Evolutionary conservation across 2,797 vertebrate genomes (phyloP), one percentile per base, ranked within the genome.

Genomic region (Ctenopoma multispine): DNA sequence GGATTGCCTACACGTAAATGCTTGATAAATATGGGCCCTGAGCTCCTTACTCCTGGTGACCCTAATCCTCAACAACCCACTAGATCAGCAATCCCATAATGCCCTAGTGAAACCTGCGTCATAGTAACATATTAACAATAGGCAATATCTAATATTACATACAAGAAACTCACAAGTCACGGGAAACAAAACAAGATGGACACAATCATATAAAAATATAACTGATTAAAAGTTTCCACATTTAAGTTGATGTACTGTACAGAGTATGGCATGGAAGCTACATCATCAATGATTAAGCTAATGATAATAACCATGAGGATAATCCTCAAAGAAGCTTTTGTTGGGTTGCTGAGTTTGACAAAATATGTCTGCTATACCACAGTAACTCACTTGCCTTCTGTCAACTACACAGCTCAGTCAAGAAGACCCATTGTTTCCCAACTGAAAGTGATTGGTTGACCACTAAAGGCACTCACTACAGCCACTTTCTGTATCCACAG

Each of bases 321-420:
- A 90, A 92, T 91, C 90, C 79, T 41, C 56, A 88, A 91, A 92
- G 89, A 87, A 68, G 89, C 83, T 92, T 92, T 84, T 68, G 56
- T 55, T 64, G 56, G 49, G 86, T 44, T 84, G 90, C 91, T 90
- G 90, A 92, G 81, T 83, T 73, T 56, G 53, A 61, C 58, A 81
- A 82, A 86, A 77, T 61, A 47, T 56, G 46, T 78, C 47, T 48
- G 58, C 61, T 69, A 38, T 34, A 69, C 36, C 18, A 21, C 58
- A 50, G 68, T 27, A 49, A 75, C 43, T 68, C 70, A 36, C 41
- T 21, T 63, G 71, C 58, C 68, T 18, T 74, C 72, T 58, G 24
- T 69, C 68, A 41, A 63, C 60, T n/a, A 59, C 58, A 61, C 27
- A 36, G 62, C 76, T 77, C 69, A 50, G 34, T 86, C 47, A 81